Evolutionary conservation across 2,113 vertebrate species (phyloP), one percentile per base, ranked within the genome.

Genomic region (Nipponia nippon): DNA sequence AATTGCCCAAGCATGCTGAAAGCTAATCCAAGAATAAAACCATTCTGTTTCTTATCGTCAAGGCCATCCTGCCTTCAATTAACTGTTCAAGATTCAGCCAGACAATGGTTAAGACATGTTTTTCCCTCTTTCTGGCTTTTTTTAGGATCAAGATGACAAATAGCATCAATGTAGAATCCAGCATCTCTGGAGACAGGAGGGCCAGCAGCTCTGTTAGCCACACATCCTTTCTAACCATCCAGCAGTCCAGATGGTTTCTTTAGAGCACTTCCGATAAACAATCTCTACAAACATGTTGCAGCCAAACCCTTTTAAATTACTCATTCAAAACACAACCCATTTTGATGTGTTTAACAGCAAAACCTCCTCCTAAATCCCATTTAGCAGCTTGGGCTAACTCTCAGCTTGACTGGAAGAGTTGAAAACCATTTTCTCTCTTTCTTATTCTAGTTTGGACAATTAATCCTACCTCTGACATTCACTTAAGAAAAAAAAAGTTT

Each of bases 181-280:
- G 34, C 7, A 71, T 21, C 13, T 42, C 22, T 42, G 52, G 40
- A 90, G 30, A 44, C 14, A 80, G 49, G 26, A 89, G n/a, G 9
- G 27, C 17, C 44, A 83, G 49, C 47, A 83, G 34, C 19, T 87
- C 32, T 1, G 2, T 30, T 82, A 69, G 49, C 49, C 27, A 56
- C 0, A 0, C 5, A 2, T 69, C 52, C 19, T 58, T 62, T 55
- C 13, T 49, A 69, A 84, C 29, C 34, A 72, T 42, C 11, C 46
- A 85, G 42, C 26, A 84, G 46, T 72, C 47, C 67, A 85, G 73
- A 56, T 84, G 83, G 65, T 62, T 85, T 87, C 53, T 72, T 90
- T 69, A 82, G 75, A 81, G 32, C 13, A 53, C 58, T 88, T 72
- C 18, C 65, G 53, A 82, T 73, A 88, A 88, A 88, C 52, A 81